Percentiles rank a stretch among this genome's conserved stretches.
Conservation (phyloP, 2,797 vertebrate species). For the Limnodromus scolopaceus region DNA sequence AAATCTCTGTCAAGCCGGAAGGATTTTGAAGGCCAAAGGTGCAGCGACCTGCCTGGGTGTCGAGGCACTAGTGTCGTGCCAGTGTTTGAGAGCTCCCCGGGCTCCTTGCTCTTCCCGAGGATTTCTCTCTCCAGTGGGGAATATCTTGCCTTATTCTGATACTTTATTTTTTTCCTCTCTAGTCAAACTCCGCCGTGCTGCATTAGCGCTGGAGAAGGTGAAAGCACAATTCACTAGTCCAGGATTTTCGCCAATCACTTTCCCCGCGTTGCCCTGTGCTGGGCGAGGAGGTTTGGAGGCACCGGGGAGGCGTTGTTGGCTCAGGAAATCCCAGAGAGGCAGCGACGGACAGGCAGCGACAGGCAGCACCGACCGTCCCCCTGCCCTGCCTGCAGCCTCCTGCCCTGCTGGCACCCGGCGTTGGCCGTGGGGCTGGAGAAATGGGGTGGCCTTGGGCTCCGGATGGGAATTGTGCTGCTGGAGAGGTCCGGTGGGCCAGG, state of each 20-base stretch:
- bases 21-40: neutral
- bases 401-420: rapidly evolving
- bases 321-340: rapidly evolving
- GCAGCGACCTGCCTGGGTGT: neutral
- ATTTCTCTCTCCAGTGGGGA: neutral
- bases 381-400: neutral
- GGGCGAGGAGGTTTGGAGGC: rapidly evolving
- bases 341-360: neutral
- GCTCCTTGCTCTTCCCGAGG: neutral
- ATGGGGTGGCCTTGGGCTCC: rapidly evolving
- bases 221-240: rapidly evolving
- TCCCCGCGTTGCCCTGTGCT: rapidly evolving
- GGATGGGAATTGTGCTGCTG: neutral
- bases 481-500: rapidly evolving
- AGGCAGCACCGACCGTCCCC: neutral
- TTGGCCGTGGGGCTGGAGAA: neutral
- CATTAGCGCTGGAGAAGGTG: rapidly evolving
- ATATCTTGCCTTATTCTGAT: neutral
- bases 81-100: rapidly evolving
- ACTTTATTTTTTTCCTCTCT: neutral
- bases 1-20: neutral
- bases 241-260: neutral
- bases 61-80: neutral
- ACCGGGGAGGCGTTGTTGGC: rapidly evolving
- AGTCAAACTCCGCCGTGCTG: rapidly evolving